Conservation (phyloP, 2,888 invertebrate genomes). For the Pyrgus malvae region DNA sequence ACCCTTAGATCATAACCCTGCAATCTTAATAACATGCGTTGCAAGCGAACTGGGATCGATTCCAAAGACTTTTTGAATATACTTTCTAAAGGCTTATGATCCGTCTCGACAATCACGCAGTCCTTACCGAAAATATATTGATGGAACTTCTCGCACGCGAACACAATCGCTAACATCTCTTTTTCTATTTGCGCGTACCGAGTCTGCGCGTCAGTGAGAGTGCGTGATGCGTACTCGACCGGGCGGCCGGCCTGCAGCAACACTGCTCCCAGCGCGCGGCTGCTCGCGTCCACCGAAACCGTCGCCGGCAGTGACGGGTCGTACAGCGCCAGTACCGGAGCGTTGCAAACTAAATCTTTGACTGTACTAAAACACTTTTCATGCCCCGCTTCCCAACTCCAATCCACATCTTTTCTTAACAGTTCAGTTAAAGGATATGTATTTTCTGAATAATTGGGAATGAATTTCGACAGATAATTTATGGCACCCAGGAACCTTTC, state of each 20-base stretch:
- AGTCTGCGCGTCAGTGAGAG: no score
- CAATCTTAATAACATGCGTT: constrained; percentile 27
- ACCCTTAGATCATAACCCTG: constrained; percentile 21
- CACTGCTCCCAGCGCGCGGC: not conserved
- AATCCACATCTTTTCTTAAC: not conserved
- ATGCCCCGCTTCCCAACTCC: not conserved
- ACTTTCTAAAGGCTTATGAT: no score
- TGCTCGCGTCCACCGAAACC: constrained; percentile 7
- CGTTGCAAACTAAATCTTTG: not conserved
- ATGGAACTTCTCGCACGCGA: no score
- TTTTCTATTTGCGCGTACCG: no score
- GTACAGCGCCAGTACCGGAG: constrained; percentile 32
- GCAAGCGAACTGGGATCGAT: no score
- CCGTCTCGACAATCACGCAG: no score
- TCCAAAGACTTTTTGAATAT: no score
- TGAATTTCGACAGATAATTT: no score
- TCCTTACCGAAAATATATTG: constrained; percentile 27
- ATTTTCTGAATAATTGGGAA: not conserved
- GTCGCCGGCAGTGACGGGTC: constrained; percentile 2
- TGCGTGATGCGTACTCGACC: no score
- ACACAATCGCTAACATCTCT: no score
- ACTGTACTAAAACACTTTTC: not conserved
- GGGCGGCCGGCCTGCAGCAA: not conserved
- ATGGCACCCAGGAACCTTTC: constrained; percentile 31
- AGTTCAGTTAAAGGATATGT: not conserved